Percentiles rank a stretch among this genome's conserved stretches.
These are phyloP conservation scores for Holocentrus rufus DNA, from an alignment of 2,797 vertebrate genomes.

Conservation along the genomic window DNA sequence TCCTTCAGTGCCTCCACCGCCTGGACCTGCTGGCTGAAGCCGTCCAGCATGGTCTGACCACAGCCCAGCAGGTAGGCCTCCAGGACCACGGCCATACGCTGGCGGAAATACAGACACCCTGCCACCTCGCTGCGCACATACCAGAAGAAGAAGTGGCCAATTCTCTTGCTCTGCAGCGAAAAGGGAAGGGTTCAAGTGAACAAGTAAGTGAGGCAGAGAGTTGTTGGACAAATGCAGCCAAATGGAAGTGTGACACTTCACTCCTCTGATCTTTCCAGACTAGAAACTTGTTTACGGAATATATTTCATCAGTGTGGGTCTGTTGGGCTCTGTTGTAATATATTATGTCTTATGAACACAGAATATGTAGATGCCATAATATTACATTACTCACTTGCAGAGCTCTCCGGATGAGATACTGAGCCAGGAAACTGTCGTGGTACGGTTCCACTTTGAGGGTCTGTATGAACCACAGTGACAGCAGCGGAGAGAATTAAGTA, in stretches of 20 bases:
- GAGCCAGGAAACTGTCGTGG: constrained; percentile 83
- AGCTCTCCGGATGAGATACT: constrained; percentile 82
- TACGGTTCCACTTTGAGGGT: constrained; percentile 86
- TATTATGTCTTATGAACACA: neutral
- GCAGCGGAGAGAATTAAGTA: neutral
- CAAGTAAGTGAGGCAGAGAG: neutral
- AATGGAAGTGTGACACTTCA: too few relatives aligned
- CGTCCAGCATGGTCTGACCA: constrained; percentile 76
- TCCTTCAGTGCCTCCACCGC: constrained; percentile 74
- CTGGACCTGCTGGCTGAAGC: constrained; percentile 79
- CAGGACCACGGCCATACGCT: constrained; percentile 83
- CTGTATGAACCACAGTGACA: constrained; percentile 56
- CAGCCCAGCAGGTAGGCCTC: constrained; percentile 85
- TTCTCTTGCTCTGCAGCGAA: constrained; percentile 81
- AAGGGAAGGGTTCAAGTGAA: neutral
- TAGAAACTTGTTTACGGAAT: too few relatives aligned
- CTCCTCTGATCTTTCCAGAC: too few relatives aligned
- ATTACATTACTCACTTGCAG: constrained; percentile 76
- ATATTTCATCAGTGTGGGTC: too few relatives aligned
- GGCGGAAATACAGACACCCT: constrained; percentile 79
- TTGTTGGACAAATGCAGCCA: too few relatives aligned
- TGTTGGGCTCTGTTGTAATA: too few relatives aligned
- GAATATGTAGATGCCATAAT: neutral
- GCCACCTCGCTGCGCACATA: constrained; percentile 84
- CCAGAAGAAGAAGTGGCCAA: constrained; percentile 88